Evolutionary conservation across 1,140 invertebrate species (phyloP).

Genomic region (Pentalonia nigronervosa): DNA sequence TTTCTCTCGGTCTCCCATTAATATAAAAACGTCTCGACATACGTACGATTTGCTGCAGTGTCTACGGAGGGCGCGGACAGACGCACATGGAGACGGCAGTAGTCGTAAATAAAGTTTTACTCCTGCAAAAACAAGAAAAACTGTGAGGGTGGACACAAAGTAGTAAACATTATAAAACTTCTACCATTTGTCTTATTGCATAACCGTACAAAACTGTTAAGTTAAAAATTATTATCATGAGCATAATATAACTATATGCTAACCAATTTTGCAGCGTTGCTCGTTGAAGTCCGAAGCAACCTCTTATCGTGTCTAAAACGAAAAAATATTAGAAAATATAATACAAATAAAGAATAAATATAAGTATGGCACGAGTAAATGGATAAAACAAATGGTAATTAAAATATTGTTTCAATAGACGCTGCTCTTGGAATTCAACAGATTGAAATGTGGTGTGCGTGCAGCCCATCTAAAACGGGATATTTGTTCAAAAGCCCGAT

Average conservation of each 20-base stretch:
- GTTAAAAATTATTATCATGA: neutral
- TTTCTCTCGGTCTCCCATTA: neutral
- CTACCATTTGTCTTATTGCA: slow-evolving; percentile 8
- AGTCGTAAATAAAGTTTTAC: slow-evolving; percentile 17
- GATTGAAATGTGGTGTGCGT: too few relatives aligned
- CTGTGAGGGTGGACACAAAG: neutral
- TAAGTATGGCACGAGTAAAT: neutral
- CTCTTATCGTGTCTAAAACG: neutral
- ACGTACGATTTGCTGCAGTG: neutral
- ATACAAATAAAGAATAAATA: neutral
- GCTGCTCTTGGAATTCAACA: neutral
- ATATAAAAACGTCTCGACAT: neutral
- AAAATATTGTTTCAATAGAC: too few relatives aligned
- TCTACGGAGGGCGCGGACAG: neutral
- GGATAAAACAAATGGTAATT: neutral
- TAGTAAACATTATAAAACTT: slow-evolving; percentile 8
- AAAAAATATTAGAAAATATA: neutral
- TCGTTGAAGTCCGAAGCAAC: neutral
- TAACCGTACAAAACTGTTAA: neutral
- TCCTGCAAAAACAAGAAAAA: neutral
- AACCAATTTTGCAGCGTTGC: neutral
- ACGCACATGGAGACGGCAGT: neutral
- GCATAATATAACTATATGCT: neutral
- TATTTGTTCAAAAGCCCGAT: neutral
- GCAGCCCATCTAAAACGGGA: neutral